Evolutionary conservation across 2,888 invertebrate species (phyloP).

Genomic region (Oasisia sp.): DNA sequence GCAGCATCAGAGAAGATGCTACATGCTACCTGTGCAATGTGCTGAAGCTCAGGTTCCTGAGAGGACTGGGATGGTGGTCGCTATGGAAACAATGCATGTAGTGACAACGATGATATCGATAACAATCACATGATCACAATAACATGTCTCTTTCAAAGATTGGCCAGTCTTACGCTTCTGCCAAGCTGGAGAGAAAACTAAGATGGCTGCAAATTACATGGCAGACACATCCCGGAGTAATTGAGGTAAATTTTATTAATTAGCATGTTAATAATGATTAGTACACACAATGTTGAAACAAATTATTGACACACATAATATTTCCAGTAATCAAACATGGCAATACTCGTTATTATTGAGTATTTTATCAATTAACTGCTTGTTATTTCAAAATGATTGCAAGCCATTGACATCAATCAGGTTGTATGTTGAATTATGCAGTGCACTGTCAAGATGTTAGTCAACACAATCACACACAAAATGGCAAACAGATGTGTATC

Average conservation of each 20-base stretch:
- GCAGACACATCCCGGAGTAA: background rate
- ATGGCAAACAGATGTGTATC: no score
- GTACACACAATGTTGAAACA: background rate
- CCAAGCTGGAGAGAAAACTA: background rate
- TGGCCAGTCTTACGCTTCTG: background rate
- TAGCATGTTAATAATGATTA: conserved; percentile 17
- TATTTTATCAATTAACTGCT: background rate
- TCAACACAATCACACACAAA: background rate
- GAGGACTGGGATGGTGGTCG: background rate
- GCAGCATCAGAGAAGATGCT: background rate
- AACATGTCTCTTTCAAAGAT: background rate
- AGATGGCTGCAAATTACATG: background rate
- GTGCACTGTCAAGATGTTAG: background rate
- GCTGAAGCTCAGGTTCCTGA: background rate
- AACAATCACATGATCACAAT: background rate
- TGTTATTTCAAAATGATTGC: background rate
- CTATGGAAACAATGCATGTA: conserved; percentile 14
- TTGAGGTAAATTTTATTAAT: background rate
- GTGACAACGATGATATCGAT: conserved; percentile 8
- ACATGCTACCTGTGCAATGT: background rate
- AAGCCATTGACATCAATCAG: background rate
- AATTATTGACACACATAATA: background rate
- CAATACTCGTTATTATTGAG: background rate
- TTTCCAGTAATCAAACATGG: background rate
- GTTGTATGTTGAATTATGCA: background rate